A percentile compares a stretch with the other conserved stretches of the same genome.
These are phyloP conservation scores for Napeogenes sylphis DNA, from an alignment of 2,888 invertebrate species.

Conservation along the genomic window DNA sequence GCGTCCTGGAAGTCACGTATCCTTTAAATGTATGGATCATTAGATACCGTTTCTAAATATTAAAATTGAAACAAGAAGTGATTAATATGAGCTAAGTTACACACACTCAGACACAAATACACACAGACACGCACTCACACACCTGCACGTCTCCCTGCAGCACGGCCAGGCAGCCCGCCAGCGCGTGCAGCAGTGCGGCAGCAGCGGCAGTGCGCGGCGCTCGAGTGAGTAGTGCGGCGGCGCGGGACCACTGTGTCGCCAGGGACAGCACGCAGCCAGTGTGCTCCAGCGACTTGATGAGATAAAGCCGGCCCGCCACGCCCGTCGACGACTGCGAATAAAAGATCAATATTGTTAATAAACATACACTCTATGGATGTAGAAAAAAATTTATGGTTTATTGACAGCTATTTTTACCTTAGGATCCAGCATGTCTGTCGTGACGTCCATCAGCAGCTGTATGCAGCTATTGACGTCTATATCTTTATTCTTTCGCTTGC, in stretches of 20 bases:
- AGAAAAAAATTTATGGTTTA: too few relatives aligned
- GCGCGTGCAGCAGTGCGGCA: conserved; percentile 46
- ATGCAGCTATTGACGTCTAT: conserved; percentile 95
- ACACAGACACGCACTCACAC: conserved; percentile 2
- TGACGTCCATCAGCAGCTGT: conserved; percentile 93
- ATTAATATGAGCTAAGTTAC: not conserved
- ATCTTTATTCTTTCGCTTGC: conserved; percentile 74
- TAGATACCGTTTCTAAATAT: too few relatives aligned
- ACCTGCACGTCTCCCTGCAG: conserved; percentile 38
- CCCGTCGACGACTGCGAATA: conserved; percentile 54
- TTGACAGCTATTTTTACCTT: conserved; percentile 45
- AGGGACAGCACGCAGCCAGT: conserved; percentile 46
- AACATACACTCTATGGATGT: too few relatives aligned
- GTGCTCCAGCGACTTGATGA: conserved; percentile 40
- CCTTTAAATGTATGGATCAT: too few relatives aligned
- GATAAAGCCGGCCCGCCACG: conserved; percentile 52
- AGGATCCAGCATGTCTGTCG: conserved; percentile 82
- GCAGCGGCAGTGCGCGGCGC: conserved; percentile 39
- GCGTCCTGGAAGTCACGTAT: conserved; percentile 45
- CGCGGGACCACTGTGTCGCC: conserved; percentile 42
- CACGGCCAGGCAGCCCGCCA: conserved; percentile 49
- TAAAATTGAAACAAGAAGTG: too few relatives aligned
- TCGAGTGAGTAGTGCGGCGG: conserved; percentile 48
- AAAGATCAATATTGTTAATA: too few relatives aligned
- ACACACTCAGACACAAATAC: not conserved